phyloP scores from a whole-genome alignment of 2,113 vertebrate species.

The Lampris megalopsis region DNA sequence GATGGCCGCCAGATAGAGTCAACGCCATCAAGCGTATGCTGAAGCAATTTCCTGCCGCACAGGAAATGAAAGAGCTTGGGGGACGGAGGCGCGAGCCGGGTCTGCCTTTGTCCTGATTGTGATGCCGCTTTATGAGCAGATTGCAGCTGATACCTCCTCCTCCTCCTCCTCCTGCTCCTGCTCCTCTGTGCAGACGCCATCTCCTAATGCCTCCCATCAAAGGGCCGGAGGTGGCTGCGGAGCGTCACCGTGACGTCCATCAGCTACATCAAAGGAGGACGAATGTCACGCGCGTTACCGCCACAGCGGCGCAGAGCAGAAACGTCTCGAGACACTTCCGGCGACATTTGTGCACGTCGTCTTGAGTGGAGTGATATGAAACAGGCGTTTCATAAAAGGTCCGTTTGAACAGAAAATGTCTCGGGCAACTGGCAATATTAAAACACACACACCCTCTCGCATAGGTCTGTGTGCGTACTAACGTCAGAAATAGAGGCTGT shows the following conservation, averaged over 20 bases:
- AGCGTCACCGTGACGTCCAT: conserved; percentile 35
- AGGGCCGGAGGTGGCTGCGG: neutral
- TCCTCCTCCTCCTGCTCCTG: conserved; percentile 28
- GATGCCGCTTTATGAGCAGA: conserved; percentile 75
- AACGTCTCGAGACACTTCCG: no score
- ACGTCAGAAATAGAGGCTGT: no score
- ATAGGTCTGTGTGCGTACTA: no score
- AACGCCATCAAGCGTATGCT: conserved; percentile 71
- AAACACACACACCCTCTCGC: no score
- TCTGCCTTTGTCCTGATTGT: conserved; percentile 68
- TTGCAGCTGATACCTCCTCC: conserved; percentile 72
- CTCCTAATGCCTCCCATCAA: conserved; percentile 56
- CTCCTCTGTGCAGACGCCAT: conserved; percentile 8
- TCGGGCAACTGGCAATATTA: no score
- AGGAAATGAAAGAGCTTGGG: conserved; percentile 94
- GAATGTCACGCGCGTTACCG: conserved; percentile 39
- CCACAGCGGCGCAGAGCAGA: no score
- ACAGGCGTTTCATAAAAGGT: no score
- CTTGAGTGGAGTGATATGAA: no score
- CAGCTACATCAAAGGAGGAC: conserved; percentile 50
- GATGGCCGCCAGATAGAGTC: conserved; percentile 61
- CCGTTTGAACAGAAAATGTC: no score
- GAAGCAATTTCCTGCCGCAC: conserved; percentile 90
- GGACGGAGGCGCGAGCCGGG: conserved; percentile 42
- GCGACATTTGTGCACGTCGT: no score